These are phyloP conservation scores for Cryptophagus acutangulus DNA, from an alignment of 2,888 invertebrate species.

Conservation along the genomic window DNA sequence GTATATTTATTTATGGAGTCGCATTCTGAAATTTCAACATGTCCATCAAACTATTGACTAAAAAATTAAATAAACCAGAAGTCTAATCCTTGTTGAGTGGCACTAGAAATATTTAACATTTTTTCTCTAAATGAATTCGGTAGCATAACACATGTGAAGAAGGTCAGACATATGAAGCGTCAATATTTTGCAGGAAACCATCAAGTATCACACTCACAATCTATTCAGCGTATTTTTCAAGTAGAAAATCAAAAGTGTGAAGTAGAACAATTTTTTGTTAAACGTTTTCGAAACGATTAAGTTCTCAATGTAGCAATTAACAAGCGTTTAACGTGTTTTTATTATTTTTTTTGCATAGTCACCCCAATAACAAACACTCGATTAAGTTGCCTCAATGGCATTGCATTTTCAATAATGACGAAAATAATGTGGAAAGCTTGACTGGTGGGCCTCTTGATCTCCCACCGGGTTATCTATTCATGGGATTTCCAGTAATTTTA, in stretches of 20 bases:
- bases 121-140: not conserved
- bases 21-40: too few relatives aligned
- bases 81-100: too few relatives aligned
- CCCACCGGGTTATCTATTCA: constrained; percentile 4
- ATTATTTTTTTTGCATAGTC: constrained; percentile 30
- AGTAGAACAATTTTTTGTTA: constrained; percentile 8
- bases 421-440: constrained; percentile 16
- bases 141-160: not conserved
- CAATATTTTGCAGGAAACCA: constrained; percentile 1
- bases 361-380: constrained; percentile 31
- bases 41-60: too few relatives aligned
- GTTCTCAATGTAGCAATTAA: constrained; percentile 30
- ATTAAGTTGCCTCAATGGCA: constrained; percentile 31
- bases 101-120: not conserved
- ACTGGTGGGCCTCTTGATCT: not conserved
- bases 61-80: too few relatives aligned
- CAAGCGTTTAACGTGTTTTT: constrained; percentile 31
- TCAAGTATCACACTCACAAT: not conserved
- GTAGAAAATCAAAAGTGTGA: constrained; percentile 3
- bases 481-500: constrained; percentile 3
- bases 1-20: too few relatives aligned
- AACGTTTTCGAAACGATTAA: constrained; percentile 23
- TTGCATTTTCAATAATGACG: constrained; percentile 28
- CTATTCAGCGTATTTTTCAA: not conserved
- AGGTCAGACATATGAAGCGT: not conserved